These are phyloP conservation scores for Acanthosepion esculentum DNA, from an alignment of 2,888 invertebrate genomes.

Conservation along the genomic window DNA sequence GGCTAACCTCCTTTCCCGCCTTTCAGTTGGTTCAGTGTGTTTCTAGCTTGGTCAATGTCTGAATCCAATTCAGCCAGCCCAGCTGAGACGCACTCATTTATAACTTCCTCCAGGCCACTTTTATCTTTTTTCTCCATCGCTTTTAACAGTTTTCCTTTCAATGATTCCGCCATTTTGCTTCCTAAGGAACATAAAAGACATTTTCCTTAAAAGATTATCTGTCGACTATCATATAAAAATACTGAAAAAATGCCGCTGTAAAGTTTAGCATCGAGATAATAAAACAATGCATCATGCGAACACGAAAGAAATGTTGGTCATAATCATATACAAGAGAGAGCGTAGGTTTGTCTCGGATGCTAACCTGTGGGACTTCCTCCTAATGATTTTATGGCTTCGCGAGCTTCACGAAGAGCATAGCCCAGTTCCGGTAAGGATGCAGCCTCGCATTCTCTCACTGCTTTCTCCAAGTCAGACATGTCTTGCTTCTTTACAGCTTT, in stretches of 20 bases:
- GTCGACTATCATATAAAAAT: neutral
- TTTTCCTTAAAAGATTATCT: neutral
- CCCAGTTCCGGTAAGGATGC: slow-evolving; percentile 37
- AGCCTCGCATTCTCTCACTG: neutral
- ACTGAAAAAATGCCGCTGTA: no score
- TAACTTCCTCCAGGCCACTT: neutral
- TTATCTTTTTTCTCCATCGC: slow-evolving; percentile 25
- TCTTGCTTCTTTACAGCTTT: neutral
- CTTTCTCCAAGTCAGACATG: neutral
- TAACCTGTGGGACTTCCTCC: neutral
- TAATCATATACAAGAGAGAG: neutral
- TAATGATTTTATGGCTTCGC: neutral
- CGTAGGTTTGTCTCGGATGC: neutral
- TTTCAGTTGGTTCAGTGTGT: neutral
- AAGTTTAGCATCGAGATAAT: no score
- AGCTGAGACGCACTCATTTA: neutral
- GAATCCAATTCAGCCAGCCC: neutral
- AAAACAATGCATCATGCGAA: no score
- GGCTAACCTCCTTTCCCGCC: slow-evolving; percentile 34
- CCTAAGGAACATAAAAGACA: neutral
- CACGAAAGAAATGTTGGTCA: neutral
- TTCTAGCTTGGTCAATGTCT: neutral
- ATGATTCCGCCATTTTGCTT: neutral
- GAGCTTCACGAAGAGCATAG: neutral
- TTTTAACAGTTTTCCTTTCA: neutral